phyloP scores from a whole-genome alignment of 2,888 invertebrate genomes.

The Branchipolynoe longqiensis region DNA sequence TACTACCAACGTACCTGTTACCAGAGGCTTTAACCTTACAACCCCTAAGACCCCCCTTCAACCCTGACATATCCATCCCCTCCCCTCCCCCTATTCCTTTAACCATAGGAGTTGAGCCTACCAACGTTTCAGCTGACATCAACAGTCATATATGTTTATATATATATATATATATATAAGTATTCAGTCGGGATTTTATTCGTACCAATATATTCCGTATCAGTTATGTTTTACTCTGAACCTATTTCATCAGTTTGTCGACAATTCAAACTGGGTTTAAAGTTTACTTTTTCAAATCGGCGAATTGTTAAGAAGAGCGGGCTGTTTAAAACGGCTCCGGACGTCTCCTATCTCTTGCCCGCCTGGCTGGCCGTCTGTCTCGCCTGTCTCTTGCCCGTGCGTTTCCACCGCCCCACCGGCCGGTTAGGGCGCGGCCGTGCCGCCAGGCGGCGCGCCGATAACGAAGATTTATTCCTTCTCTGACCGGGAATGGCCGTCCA shows the following conservation, averaged over 20 bases:
- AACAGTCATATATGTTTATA: too few species aligned
- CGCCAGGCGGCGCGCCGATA: conserved; percentile 14
- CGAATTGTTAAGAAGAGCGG: too few species aligned
- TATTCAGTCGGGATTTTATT: too few species aligned
- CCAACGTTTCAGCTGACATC: too few species aligned
- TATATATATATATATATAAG: too few species aligned
- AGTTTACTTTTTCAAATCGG: too few species aligned
- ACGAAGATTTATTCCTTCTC: conserved; percentile 44
- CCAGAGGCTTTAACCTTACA: conserved; percentile 11
- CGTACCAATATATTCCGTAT: too few species aligned
- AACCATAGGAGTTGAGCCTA: too few species aligned
- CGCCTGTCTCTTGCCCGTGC: not conserved
- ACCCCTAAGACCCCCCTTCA: not conserved
- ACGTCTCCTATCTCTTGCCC: not conserved
- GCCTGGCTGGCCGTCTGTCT: not conserved
- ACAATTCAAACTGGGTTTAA: too few species aligned
- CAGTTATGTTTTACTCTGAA: too few species aligned
- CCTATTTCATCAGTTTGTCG: too few species aligned
- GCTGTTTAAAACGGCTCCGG: too few species aligned
- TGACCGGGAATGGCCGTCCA: not conserved
- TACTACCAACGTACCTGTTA: not conserved
- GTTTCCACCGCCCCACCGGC: conserved; percentile 1
- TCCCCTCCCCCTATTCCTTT: not conserved
- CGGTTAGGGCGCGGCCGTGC: conserved; percentile 14
- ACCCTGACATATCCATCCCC: conserved; percentile 20